Base-by-base conservation (phyloP, 2,113 vertebrate genomes). In the Globicephala melas region DNA sequence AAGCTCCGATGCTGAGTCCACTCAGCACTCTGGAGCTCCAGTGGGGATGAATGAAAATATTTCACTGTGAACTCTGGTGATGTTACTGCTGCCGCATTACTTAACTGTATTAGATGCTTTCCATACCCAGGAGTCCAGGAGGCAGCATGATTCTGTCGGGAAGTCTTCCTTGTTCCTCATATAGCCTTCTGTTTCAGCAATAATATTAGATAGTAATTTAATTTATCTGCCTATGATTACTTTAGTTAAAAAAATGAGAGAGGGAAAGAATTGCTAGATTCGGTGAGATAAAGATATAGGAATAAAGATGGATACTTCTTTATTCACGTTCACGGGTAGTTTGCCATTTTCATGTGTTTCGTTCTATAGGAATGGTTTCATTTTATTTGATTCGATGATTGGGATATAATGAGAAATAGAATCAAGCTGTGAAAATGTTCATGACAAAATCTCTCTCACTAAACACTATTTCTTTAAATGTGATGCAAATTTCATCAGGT, bases 351-450 rank as follows among this genome's bases (percentile, higher is more conserved):
- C 38, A 36, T 81, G 23, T 55, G 38, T 68, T 94, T 92, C 80
- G 47, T 90, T 96, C 47, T 76, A 55, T 55, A 95, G 41, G 17
- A 91, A 96, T 63, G 13, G n/a, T 50, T 95, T 93, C 92, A 44
- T 74, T 97, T 93, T 41, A 96, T 76, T 86, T 68, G 36, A 81
- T 74, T 95, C 53, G 15, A 87, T 96, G 97, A 97, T 77, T 96
- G 85, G 47, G 31, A 62, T 89, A 92, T 65, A 89, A 96, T 95
- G 83, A 97, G 85, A 97, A 95, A 76, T 8, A 67, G 82, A 93
- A 83, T 95, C 93, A 96, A 97, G 89, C 89, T 95, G 95, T 90
- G 95, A 93, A 96, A 91, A 94, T 62, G 41, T 92, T 94, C 73
- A 79, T 62, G 96, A 83, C 55, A 87, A 96, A 93, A 86, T 92